These are phyloP conservation scores for Pseudomyrmex flavicornis DNA, from an alignment of 1,140 invertebrate genomes.

Conservation along the genomic window DNA sequence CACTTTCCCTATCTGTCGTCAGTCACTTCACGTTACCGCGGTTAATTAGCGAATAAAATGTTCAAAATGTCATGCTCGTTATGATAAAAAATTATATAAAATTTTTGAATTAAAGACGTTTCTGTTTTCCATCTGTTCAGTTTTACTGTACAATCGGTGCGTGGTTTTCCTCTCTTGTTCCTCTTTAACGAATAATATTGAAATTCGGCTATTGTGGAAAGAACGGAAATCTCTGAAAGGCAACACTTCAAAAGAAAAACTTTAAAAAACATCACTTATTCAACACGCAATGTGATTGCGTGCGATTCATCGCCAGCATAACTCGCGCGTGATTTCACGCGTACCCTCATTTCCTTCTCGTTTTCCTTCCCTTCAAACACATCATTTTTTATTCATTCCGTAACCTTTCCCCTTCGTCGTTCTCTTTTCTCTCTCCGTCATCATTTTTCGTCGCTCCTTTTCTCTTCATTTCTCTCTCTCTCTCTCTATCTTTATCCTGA, in stretches of 20 bases:
- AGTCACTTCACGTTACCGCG: neutral
- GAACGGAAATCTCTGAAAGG: neutral
- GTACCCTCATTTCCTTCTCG: conserved; percentile 42
- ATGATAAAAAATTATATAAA: neutral
- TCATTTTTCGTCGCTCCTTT: too few species aligned
- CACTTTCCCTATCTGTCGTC: conserved; percentile 1
- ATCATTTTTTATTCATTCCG: conserved; percentile 66
- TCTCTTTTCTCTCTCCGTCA: conserved; percentile 12
- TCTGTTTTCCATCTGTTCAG: too few species aligned
- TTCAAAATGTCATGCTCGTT: neutral
- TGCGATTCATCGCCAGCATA: conserved; percentile 24
- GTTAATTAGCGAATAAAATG: conserved; percentile 39
- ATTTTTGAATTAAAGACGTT: too few species aligned
- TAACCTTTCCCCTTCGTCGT: conserved; percentile 28
- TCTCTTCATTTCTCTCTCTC: conserved; percentile 9
- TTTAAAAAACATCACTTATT: neutral
- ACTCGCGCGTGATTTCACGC: conserved; percentile 34
- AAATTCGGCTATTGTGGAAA: neutral
- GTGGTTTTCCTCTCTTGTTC: neutral
- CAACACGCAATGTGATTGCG: conserved; percentile 14
- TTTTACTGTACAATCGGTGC: too few species aligned
- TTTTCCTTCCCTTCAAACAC: conserved; percentile 51
- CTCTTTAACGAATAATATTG: neutral
- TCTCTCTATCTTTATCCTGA: conserved; percentile 8
- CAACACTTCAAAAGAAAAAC: neutral